phyloP scores from a whole-genome alignment of 2,113 vertebrate species.

The Silurus asotus region DNA sequence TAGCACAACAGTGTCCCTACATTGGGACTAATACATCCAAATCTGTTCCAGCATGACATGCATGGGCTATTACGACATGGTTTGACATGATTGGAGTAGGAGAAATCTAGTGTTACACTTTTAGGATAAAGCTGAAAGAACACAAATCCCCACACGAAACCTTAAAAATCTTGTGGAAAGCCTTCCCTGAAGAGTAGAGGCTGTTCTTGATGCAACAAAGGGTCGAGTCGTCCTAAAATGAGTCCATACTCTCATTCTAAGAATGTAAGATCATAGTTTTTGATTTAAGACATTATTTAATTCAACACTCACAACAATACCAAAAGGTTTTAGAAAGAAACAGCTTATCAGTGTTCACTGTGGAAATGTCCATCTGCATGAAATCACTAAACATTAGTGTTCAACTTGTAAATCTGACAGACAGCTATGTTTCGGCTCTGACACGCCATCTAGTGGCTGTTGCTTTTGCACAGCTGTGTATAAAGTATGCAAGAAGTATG shows the following conservation, averaged over 20 bases:
- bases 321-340: not conserved
- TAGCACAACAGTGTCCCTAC: not conserved
- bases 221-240: no score
- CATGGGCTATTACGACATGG: not conserved
- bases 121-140: not conserved
- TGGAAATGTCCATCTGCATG: not conserved
- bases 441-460: not conserved
- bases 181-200: not conserved
- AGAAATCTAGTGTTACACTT: not conserved
- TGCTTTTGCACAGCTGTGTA: not conserved
- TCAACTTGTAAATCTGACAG: not conserved
- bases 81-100: not conserved
- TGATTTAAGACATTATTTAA: not conserved
- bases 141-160: not conserved
- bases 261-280: not conserved
- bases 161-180: not conserved
- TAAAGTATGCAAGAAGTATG: not conserved
- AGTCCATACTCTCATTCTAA: not conserved
- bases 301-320: not conserved
- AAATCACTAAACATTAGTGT: not conserved
- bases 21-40: not conserved
- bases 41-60: not conserved
- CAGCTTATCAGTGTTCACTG: not conserved
- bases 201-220: not conserved
- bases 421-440: not conserved